These are phyloP conservation scores for Syngnathoides biaculeatus DNA, from an alignment of 2,113 vertebrate genomes.

Conservation along the genomic window DNA sequence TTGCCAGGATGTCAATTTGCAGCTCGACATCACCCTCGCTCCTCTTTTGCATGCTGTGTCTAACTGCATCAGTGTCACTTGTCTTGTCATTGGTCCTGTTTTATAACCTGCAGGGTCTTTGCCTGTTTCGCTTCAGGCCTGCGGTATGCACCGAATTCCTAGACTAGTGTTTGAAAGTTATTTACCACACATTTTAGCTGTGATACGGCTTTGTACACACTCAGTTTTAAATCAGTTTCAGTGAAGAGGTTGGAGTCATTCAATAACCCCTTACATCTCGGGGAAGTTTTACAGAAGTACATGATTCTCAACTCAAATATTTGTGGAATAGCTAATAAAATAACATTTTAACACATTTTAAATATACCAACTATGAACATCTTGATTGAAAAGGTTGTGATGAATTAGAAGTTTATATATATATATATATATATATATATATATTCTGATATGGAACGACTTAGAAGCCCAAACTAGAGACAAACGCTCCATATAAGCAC, in stretches of 20 bases:
- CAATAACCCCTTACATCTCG: not conserved
- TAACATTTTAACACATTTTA: too few relatives aligned
- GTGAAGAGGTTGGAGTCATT: not conserved
- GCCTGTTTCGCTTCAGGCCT: not conserved
- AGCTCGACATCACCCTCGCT: not conserved
- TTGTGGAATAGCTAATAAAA: too few relatives aligned
- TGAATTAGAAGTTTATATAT: too few relatives aligned
- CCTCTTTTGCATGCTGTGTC: slow-evolving; percentile 10
- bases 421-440: too few relatives aligned
- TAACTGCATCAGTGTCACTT: slow-evolving; percentile 9
- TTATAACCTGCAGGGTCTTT: not conserved
- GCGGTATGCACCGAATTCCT: not conserved
- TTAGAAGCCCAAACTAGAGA: too few relatives aligned
- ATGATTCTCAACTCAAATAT: not conserved
- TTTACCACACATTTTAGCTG: not conserved
- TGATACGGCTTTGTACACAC: not conserved
- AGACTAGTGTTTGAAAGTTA: not conserved
- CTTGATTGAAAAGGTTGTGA: too few relatives aligned
- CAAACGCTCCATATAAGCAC: too few relatives aligned
- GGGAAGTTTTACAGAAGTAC: not conserved
- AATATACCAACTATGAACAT: too few relatives aligned
- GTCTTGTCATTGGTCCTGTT: not conserved
- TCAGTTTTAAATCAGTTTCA: not conserved
- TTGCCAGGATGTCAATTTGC: slow-evolving; percentile 8
- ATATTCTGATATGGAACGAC: too few relatives aligned